Evolutionary conservation across 2,888 invertebrate species (phyloP).

Genomic region (Iselma pallidipennis): DNA sequence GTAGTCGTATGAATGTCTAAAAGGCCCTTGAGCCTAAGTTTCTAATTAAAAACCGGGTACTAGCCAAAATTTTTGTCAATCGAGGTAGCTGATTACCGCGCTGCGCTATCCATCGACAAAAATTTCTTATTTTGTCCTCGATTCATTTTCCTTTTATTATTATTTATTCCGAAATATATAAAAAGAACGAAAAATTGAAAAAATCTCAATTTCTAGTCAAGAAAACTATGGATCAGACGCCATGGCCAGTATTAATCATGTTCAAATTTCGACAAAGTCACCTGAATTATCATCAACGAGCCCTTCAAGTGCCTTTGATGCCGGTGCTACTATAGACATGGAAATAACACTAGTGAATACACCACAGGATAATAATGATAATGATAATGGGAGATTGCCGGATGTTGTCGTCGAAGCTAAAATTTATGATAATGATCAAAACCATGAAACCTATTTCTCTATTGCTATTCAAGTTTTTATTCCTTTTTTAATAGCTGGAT

Average conservation of each 20-base stretch:
- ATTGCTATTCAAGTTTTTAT: constrained; percentile 70
- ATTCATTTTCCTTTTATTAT: too few species aligned
- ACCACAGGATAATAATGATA: constrained; percentile 44
- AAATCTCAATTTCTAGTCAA: constrained; percentile 42
- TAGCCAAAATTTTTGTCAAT: background rate
- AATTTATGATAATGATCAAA: constrained; percentile 53
- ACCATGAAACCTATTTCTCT: constrained; percentile 62
- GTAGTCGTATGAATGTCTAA: constrained; percentile 44
- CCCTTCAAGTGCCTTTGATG: constrained; percentile 51
- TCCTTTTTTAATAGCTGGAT: constrained; percentile 75
- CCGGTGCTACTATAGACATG: constrained; percentile 45
- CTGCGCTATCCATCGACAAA: too few species aligned
- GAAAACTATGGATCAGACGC: constrained; percentile 54
- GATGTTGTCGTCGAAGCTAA: constrained; percentile 61
- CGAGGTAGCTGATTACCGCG: constrained; percentile 13
- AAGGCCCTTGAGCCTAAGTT: constrained; percentile 39
- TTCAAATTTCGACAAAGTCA: constrained; percentile 46
- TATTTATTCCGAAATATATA: background rate
- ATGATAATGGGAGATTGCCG: constrained; percentile 59
- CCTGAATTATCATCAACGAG: constrained; percentile 44
- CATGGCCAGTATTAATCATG: constrained; percentile 54
- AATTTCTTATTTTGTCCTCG: too few species aligned
- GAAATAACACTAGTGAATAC: constrained; percentile 48
- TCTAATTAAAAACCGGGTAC: background rate
- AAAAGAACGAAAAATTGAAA: background rate